Percentiles rank a stretch among this genome's conserved stretches.
These are phyloP conservation scores for Drosophila nebulosa DNA, from an alignment of 1,140 invertebrate genomes.

Conservation along the genomic window DNA sequence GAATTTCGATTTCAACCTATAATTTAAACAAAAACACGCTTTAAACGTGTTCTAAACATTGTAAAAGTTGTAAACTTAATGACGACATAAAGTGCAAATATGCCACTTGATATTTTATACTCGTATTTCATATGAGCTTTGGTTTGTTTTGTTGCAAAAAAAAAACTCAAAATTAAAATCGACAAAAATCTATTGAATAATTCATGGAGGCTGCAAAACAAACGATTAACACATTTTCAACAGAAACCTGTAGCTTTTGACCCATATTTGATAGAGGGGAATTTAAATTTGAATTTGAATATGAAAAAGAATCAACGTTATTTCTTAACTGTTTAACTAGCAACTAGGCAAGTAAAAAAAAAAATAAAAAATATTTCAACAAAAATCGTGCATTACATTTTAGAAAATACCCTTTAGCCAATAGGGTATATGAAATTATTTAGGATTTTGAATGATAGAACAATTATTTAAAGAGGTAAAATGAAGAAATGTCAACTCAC, in stretches of 20 bases:
- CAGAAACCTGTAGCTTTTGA: constrained; percentile 74
- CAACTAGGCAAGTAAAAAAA: constrained; percentile 32
- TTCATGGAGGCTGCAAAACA: constrained; percentile 36
- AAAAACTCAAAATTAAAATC: not conserved
- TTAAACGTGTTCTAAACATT: constrained; percentile 15
- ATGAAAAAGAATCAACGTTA: constrained; percentile 60
- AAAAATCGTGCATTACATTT: constrained; percentile 72
- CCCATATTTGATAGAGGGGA: constrained; percentile 59
- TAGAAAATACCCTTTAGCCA: not conserved
- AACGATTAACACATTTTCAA: constrained; percentile 65
- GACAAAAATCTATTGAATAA: constrained; percentile 47
- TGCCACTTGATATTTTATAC: constrained; percentile 3
- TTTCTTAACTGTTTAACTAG: constrained; percentile 61
- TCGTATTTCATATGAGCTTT: not conserved
- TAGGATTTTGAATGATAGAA: too few species aligned
- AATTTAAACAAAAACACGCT: too few species aligned
- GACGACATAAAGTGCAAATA: constrained; percentile 2
- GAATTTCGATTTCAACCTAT: constrained; percentile 27
- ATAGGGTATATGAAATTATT: not conserved
- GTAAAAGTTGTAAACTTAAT: constrained; percentile 8
- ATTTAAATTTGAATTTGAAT: constrained; percentile 72
- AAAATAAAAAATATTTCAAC: constrained; percentile 39
- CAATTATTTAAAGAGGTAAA: too few species aligned
- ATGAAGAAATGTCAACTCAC: too few species aligned
- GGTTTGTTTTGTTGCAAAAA: constrained; percentile 31